Evolutionary conservation across 2,888 invertebrate genomes (phyloP).

Genomic region (Protonemura montana): DNA sequence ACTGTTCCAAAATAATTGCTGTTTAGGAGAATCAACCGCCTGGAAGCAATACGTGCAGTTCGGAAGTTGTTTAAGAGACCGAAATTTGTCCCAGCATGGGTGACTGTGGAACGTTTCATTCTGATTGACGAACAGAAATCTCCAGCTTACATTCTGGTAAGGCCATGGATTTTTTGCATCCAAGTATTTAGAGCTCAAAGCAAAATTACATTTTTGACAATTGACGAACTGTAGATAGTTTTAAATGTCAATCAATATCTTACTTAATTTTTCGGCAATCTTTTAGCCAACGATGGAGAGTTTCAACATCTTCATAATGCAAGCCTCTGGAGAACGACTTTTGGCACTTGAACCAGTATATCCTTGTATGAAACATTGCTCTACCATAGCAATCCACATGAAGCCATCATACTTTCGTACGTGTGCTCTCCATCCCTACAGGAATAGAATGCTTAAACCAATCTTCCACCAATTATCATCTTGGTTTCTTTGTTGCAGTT

Average conservation of each 20-base stretch:
- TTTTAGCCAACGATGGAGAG: constrained; percentile 79
- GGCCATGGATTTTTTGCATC: constrained; percentile 45
- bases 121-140: constrained; percentile 77
- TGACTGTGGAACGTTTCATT: constrained; percentile 74
- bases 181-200: no score
- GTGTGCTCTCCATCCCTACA: no score
- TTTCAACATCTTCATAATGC: constrained; percentile 78
- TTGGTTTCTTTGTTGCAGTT: constrained; percentile 66
- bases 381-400: constrained; percentile 73
- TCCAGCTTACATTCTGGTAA: constrained; percentile 68
- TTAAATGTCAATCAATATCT: not conserved
- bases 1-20: constrained; percentile 24
- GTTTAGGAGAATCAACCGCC: constrained; percentile 78
- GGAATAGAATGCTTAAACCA: no score
- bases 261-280: not conserved
- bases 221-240: no score
- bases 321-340: constrained; percentile 75
- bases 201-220: no score
- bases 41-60: constrained; percentile 75
- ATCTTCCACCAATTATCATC: no score
- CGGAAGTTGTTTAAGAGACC: constrained; percentile 78
- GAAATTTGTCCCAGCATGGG: constrained; percentile 63
- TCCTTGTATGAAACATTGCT: constrained; percentile 77
- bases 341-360: constrained; percentile 78
- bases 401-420: constrained; percentile 77